Evolutionary conservation across 2,797 vertebrate genomes (phyloP), one percentile per base, ranked within the genome.

Genomic region (Falco novaeseelandiae): DNA sequence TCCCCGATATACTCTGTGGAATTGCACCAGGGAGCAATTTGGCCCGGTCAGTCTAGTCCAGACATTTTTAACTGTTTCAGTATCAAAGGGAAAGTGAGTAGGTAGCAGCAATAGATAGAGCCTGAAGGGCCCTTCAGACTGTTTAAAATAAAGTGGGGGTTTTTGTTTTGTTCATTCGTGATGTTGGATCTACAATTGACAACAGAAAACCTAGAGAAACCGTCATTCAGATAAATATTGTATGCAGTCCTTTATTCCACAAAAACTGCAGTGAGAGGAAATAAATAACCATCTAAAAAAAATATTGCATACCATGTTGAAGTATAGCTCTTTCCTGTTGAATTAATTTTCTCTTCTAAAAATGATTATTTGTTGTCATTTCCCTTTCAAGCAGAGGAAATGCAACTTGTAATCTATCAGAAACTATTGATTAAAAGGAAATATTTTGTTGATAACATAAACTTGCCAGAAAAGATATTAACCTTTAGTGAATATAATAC

Each of bases 61-160:
- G 67, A 71, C 15, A 48, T 74, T 88, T 94, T 95, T 89, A 92
- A 96, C 87, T 83, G 30, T 89, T 94, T 93, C 71, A 9, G 30
- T n/a, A 42, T 74, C 52, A 77, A 87, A 93, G 23, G 10, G 10
- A 36, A 20, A 73, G 36, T 20, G 14, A 59, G 20, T 19, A 66
- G 12, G 51, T 14, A 55, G 51, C 22, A 73, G 66, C 44, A 82
- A 61, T 4, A 69, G 11, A 9, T 15, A 36, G 38, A 42, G 27
- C n/a, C 48, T 55, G 49, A 93, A 85, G 40, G 11, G 5, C 22
- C 21, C 13, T 79, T 72, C 61, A 20, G 18, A 34, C 12, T 48
- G 18, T 40, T 90, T 79, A 61, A 89, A 82, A 30, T 62, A 36
- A 8, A 49, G 3, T 12, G 19, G 6, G 3, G 1, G 7, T 36